Conservation (phyloP, 2,888 invertebrate genomes). For the Plagodis dolabraria region DNA sequence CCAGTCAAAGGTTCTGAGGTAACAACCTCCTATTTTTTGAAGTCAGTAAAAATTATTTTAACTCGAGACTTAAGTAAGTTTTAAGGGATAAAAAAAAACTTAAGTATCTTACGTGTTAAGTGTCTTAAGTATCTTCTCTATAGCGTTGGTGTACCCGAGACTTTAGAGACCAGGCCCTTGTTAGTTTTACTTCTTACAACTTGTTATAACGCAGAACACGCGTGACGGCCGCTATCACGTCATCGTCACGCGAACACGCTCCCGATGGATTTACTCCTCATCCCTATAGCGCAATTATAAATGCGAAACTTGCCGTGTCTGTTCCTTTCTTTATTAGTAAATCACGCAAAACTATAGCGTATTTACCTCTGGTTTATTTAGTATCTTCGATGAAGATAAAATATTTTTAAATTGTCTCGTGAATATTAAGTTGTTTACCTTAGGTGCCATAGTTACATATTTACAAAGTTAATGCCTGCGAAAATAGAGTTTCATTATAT, state of each 20-base stretch:
- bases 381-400: slow-evolving; percentile 2
- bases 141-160: slow-evolving; percentile 15
- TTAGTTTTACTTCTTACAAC: slow-evolving; percentile 72
- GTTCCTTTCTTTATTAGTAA: slow-evolving; percentile 55
- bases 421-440: slow-evolving; percentile 3
- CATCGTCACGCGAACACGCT: slow-evolving; percentile 75
- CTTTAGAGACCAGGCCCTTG: slow-evolving; percentile 52
- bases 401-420: slow-evolving; percentile 4
- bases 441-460: no score
- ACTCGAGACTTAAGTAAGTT: no score
- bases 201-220: slow-evolving; percentile 77
- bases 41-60: no score
- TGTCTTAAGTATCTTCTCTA: not conserved
- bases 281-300: slow-evolving; percentile 63
- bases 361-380: slow-evolving; percentile 27
- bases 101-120: no score
- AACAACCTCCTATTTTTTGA: no score
- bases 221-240: slow-evolving; percentile 78
- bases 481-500: no score
- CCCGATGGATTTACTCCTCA: slow-evolving; percentile 62
- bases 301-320: slow-evolving; percentile 49
- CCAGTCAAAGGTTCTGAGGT: no score
- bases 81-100: no score
- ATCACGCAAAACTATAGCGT: slow-evolving; percentile 54
- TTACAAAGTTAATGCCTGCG: not conserved